Base-by-base conservation (phyloP, 2,797 vertebrate genomes). In the Sebastes paucispinis region DNA sequence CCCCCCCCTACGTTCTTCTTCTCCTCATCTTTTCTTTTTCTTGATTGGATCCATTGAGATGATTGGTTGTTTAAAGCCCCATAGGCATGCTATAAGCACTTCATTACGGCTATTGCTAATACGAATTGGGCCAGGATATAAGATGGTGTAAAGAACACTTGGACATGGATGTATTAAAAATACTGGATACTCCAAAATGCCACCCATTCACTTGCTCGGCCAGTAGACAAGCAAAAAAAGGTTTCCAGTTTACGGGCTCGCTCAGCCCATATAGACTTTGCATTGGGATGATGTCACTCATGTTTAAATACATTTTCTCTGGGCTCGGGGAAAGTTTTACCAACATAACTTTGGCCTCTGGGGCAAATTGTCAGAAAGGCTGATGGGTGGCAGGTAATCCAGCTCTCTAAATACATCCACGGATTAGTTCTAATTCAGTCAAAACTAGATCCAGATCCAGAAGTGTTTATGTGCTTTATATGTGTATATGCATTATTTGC, bases 241-340 rank as follows among this genome's bases (percentile, higher is more conserved):
- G 36, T 39, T 47, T 27, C 3, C 1, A 24, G 20, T 29, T 29
- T 22, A 14, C 0, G 0, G 4, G 3, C 5, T 0, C 0, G 0
- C 22, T 75, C 16, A 1, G 36, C 55, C 31, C 5, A 18, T n/a
- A 25, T n/a, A 36, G 29, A 18, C 24, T 63, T 39, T 29, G 16
- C 57, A 22, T 22, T 29, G 31, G n/a, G 65, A 77, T 29, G 29
- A 34, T 50, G 39, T 34, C 75, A 27, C 36, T 52, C 18, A 31
- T 12, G 16, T 68, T 57, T 12, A 58, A 32, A 71, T 27, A 0
- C 0, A 10, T 39, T 22, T 34, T 55, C 25, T 55, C 47, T 14
- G 9, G n/a, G 4, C 7, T 76, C 18, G 5, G 12, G 32, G 24
- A 20, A 25, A 13, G 18, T 62, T 52, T 59, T 6, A 54, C n/a